Evolutionary conservation across 2,888 invertebrate genomes (phyloP).

Genomic region (Liodrosophila aerea): DNA sequence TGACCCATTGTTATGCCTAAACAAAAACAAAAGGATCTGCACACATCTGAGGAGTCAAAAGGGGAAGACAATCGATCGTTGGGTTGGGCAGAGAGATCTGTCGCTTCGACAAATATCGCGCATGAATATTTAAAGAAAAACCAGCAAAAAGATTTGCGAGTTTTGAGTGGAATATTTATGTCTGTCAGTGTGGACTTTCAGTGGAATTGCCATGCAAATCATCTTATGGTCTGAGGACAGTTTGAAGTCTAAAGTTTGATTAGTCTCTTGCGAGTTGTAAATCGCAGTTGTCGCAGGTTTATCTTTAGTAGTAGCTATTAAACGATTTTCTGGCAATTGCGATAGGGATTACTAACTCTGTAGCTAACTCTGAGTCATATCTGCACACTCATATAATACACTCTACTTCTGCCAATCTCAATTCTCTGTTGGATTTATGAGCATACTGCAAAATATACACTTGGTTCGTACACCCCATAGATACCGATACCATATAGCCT

Average conservation of each 20-base stretch:
- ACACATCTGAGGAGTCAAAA: too few species aligned
- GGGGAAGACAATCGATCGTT: slow-evolving; percentile 63
- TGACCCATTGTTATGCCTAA: slow-evolving; percentile 68
- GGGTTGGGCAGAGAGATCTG: slow-evolving; percentile 55
- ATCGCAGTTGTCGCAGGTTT: slow-evolving; percentile 43
- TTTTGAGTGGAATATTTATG: slow-evolving; percentile 58
- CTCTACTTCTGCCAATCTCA: too few species aligned
- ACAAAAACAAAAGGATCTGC: too few species aligned
- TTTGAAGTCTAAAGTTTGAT: slow-evolving; percentile 40
- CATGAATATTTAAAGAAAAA: slow-evolving; percentile 72
- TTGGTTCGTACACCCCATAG: too few species aligned
- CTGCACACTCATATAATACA: slow-evolving; percentile 2
- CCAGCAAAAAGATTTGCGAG: slow-evolving; percentile 5
- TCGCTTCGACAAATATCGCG: slow-evolving; percentile 75
- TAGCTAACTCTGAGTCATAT: slow-evolving; percentile 37
- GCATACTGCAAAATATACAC: neutral
- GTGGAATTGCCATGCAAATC: slow-evolving; percentile 54
- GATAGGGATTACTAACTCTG: slow-evolving; percentile 20
- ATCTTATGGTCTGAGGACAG: too few species aligned
- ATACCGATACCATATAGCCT: slow-evolving; percentile 2
- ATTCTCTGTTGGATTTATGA: slow-evolving; percentile 35
- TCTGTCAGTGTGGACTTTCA: slow-evolving; percentile 41
- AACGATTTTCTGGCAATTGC: slow-evolving; percentile 45
- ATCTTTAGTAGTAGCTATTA: slow-evolving; percentile 49
- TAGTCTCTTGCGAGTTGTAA: slow-evolving; percentile 32